Base-by-base conservation (phyloP, 1,140 invertebrate species). In the Holotrichia oblita region DNA sequence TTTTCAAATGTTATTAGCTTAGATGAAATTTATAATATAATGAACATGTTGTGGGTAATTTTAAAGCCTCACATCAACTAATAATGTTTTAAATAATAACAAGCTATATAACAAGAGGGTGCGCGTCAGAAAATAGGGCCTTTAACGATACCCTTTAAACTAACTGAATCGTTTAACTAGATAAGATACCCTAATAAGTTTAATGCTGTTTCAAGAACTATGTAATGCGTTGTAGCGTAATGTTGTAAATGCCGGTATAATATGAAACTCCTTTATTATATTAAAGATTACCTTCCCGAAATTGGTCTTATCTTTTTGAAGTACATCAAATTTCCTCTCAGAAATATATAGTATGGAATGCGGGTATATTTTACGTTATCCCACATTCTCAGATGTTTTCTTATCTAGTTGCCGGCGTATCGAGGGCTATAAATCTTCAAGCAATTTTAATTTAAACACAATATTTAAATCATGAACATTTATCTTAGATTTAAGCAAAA, bases 91-190 rank as follows among this genome's bases (percentile, higher is more conserved):
- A 69, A 20, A 69, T 69, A 69, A 69, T 24, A 69, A 69, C 22
- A 69, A 34, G 27, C 20, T 20, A 20, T 22, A 4, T 69, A 34
- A 69, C 27, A 34, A 34, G 61, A 27, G 61, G 22, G 22, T 10
- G 20, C 61, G 61, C 61, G 61, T 69, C 22, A 24, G 61, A 24
- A 69, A 69, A 69, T 34, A 69, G 27, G 61, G 27, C 22, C 22
- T 20, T 69, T 34, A 69, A 69, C 20, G 10, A 24, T 69, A 34
- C 27, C 61, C 61, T 34, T 69, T 69, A 69, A 69, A 69, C 27
- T 69, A 69, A 69, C 61, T 34, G 61, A 69, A 69, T 69, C 61
- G 61, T 69, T 69, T 69, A 69, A 34, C 61, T 69, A 69, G 61
- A 69, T 69, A 69, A 69, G 61, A 69, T 69, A 69, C 61, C 61